These are phyloP conservation scores for Hydropsyche betteni DNA, from an alignment of 2,888 invertebrate species.

Conservation along the genomic window DNA sequence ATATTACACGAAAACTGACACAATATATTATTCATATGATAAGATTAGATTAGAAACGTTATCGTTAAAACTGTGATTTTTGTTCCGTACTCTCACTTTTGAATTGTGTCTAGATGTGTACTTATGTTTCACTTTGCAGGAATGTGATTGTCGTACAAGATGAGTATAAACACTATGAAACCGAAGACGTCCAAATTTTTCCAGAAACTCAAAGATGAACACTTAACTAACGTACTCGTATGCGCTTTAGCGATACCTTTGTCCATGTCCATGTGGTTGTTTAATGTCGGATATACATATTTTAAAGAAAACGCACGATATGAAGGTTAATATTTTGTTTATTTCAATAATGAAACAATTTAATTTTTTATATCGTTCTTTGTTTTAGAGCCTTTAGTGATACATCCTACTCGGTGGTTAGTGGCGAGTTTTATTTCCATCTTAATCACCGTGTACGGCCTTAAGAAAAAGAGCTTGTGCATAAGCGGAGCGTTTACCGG, in stretches of 20 bases:
- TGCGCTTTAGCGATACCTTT: constrained; percentile 76
- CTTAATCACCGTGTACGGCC: constrained; percentile 72
- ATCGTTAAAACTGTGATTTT: background rate
- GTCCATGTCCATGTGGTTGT: constrained; percentile 80
- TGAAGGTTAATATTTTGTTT: constrained; percentile 62
- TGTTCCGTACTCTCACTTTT: no score
- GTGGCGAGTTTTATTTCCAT: constrained; percentile 72
- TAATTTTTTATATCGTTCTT: constrained; percentile 42
- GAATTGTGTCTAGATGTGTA: no score
- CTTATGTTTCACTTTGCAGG: no score
- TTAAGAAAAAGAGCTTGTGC: constrained; percentile 74
- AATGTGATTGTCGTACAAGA: background rate
- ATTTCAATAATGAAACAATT: constrained; percentile 17
- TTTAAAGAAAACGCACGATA: constrained; percentile 64
- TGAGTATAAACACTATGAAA: background rate
- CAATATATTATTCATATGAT: no score
- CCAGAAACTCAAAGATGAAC: constrained; percentile 41
- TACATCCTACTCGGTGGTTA: constrained; percentile 74
- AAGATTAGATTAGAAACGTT: background rate
- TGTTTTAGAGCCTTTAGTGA: constrained; percentile 67
- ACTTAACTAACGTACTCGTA: constrained; percentile 67
- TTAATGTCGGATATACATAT: constrained; percentile 74
- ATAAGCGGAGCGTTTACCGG: constrained; percentile 77
- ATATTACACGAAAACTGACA: no score
- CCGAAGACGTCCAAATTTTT: background rate